phyloP scores from a whole-genome alignment of 2,797 vertebrate species.

The Mormyrops attenuatus region DNA sequence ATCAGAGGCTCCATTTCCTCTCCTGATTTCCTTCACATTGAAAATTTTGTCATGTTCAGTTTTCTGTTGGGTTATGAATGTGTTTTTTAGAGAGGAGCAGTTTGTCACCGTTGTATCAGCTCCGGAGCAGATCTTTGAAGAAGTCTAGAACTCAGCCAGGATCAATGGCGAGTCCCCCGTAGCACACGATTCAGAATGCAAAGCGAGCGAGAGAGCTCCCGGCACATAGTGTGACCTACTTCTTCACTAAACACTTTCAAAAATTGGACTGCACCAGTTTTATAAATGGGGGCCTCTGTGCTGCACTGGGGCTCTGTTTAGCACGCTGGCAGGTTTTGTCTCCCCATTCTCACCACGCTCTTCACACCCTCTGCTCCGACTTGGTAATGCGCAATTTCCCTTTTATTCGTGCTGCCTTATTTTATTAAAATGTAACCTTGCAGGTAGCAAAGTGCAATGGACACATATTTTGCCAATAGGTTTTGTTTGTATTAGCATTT shows the following conservation, averaged over 20 bases:
- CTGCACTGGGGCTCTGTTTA: background rate
- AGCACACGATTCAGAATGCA: background rate
- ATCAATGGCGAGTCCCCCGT: background rate
- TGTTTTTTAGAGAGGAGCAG: background rate
- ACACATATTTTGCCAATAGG: background rate
- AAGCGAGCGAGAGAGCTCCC: background rate
- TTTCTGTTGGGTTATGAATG: background rate
- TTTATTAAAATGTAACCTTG: background rate
- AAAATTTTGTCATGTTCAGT: background rate
- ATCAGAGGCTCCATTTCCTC: background rate
- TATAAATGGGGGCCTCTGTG: background rate
- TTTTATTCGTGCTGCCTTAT: background rate
- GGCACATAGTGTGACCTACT: background rate
- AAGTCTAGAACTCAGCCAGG: background rate
- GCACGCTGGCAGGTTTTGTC: background rate
- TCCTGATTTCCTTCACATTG: background rate
- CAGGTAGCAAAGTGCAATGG: background rate
- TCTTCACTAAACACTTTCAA: slow-evolving; percentile 1
- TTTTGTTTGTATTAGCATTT: background rate
- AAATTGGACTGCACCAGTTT: background rate
- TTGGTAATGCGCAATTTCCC: background rate
- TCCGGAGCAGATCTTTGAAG: background rate
- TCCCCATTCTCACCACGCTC: background rate
- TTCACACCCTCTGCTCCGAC: background rate
- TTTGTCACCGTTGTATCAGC: background rate